A percentile compares a stretch with the other conserved stretches of the same genome.
These are phyloP conservation scores for Ctenodactylus gundi DNA, from an alignment of 2,113 vertebrate species.

Conservation along the genomic window DNA sequence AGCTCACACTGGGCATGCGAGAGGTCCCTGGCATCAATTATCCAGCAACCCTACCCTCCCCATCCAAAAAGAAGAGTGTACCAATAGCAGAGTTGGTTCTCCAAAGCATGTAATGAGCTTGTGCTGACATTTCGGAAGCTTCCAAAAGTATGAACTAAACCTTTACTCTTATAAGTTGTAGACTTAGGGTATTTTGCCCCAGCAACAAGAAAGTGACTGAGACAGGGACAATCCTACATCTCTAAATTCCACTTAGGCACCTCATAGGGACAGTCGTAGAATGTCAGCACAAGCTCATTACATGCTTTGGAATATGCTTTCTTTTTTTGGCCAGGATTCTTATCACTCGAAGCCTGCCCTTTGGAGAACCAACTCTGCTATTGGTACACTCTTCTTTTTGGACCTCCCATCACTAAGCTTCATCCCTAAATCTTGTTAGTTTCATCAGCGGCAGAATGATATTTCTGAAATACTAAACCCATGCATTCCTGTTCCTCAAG, in stretches of 20 bases:
- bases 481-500: background rate
- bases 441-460: background rate
- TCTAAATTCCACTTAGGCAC: no score
- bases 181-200: no score
- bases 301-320: no score
- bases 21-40: background rate
- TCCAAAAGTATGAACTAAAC: no score
- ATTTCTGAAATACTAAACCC: conserved; percentile 41
- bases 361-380: background rate
- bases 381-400: background rate
- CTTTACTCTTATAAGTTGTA: no score
- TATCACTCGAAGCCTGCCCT: no score
- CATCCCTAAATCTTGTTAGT: background rate
- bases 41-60: background rate
- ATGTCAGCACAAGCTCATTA: background rate
- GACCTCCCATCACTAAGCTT: background rate
- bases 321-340: no score
- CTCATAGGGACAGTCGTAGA: no score
- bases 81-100: background rate
- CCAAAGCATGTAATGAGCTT: background rate
- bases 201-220: no score
- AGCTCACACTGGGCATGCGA: no score
- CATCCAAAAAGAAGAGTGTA: background rate
- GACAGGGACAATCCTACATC: background rate
- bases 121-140: background rate